phyloP scores from a whole-genome alignment of 2,888 invertebrate genomes.

The Odontothrips loti region DNA sequence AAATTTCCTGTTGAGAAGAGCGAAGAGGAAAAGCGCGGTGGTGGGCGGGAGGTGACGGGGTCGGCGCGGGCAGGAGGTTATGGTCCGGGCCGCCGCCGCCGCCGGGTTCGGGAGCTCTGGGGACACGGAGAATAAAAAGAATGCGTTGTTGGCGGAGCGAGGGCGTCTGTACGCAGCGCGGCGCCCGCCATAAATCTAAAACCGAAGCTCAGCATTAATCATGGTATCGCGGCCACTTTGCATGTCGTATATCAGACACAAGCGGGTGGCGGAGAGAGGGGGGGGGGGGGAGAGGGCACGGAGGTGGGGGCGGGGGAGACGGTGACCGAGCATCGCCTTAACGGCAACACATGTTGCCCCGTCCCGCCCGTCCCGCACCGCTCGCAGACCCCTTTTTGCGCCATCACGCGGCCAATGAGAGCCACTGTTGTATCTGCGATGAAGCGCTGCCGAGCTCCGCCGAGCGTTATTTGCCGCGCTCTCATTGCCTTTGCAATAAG shows the following conservation, averaged over 20 bases:
- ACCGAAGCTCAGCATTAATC: conserved; percentile 24
- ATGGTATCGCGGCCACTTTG: conserved; percentile 16
- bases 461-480: background rate
- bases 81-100: background rate
- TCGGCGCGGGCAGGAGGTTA: background rate
- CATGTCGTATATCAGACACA: conserved; percentile 19
- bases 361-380: too few species aligned
- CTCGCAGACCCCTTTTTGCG: background rate
- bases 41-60: background rate
- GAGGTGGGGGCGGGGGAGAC: background rate
- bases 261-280: background rate
- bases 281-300: background rate
- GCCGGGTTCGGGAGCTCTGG: background rate
- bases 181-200: conserved; percentile 9
- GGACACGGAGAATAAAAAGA: conserved; percentile 3
- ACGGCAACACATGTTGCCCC: too few species aligned
- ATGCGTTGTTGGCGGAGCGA: background rate
- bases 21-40: background rate
- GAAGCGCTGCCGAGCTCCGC: too few species aligned
- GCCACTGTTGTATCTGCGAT: conserved; percentile 10
- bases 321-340: too few species aligned
- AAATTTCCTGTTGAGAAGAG: conserved; percentile 18
- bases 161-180: background rate
- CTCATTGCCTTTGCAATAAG: background rate
- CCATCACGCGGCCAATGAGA: conserved; percentile 4